Percentiles rank a stretch among this genome's conserved stretches.
phyloP scores from a whole-genome alignment of 2,113 vertebrate genomes.

The Prietella phreatophila region DNA sequence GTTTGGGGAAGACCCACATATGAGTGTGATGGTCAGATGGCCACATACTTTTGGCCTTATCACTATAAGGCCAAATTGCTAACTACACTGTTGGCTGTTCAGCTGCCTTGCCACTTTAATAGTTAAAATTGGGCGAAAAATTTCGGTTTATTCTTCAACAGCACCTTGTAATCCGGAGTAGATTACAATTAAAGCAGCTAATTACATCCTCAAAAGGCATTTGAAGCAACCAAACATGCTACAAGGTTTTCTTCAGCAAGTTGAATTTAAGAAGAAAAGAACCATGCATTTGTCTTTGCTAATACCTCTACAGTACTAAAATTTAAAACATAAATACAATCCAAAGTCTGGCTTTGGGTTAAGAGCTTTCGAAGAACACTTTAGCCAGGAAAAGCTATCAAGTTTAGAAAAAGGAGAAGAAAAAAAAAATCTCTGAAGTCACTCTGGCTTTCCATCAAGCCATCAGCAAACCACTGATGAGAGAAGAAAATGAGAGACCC shows the following conservation, averaged over 20 bases:
- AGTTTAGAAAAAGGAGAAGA: constrained; percentile 15
- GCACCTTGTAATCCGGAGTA: neutral
- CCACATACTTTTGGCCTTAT: no score
- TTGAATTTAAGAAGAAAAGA: neutral
- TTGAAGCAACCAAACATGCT: neutral
- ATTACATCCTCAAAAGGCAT: neutral
- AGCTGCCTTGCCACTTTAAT: no score
- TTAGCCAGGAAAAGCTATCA: constrained; percentile 30
- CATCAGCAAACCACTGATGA: constrained; percentile 46
- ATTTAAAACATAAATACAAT: constrained; percentile 30
- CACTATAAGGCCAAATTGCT: no score
- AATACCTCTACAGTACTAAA: neutral
- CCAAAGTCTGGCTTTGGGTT: constrained; percentile 36
- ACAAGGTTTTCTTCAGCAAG: neutral
- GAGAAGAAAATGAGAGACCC: constrained; percentile 40
- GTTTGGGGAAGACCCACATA: no score
- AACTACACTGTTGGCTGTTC: no score
- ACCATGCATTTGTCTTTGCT: neutral
- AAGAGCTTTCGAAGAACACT: constrained; percentile 37
- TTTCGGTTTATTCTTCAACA: neutral
- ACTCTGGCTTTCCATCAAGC: constrained; percentile 43
- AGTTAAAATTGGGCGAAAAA: neutral
- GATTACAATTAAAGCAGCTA: neutral
- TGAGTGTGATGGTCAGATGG: no score
- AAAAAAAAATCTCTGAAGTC: constrained; percentile 29